These are phyloP conservation scores for Enteromius argenteus DNA, from an alignment of 2,797 vertebrate species.

Conservation along the genomic window DNA sequence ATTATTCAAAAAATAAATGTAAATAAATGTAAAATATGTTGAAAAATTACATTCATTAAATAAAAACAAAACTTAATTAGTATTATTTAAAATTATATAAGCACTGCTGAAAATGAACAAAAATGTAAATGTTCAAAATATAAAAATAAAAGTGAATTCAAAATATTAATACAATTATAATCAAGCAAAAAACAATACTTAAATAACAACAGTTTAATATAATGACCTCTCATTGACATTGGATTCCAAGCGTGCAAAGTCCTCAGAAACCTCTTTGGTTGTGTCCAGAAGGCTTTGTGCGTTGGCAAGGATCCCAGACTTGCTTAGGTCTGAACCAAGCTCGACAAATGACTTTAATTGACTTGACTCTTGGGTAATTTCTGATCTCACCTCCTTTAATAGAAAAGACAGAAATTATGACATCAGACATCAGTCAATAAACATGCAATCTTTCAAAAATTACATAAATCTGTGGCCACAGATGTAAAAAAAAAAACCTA, in stretches of 20 bases:
- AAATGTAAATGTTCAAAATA: neutral
- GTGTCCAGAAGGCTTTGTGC: constrained; percentile 82
- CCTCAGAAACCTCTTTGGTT: constrained; percentile 83
- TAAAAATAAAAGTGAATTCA: neutral
- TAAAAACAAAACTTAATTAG: neutral
- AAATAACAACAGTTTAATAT: neutral
- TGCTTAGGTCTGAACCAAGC: constrained; percentile 83
- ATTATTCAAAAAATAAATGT: neutral
- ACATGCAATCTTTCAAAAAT: constrained; percentile 5
- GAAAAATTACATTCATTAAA: neutral
- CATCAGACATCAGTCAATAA: neutral
- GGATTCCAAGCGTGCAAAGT: constrained; percentile 86
- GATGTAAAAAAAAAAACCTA: neutral
- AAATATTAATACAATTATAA: neutral
- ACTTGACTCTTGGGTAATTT: constrained; percentile 87
- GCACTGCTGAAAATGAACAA: neutral
- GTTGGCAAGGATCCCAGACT: constrained; percentile 75
- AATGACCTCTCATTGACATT: constrained; percentile 85
- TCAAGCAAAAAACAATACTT: neutral
- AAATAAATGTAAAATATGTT: neutral
- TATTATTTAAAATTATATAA: neutral
- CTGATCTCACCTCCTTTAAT: constrained; percentile 86
- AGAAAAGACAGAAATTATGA: constrained; percentile 27
- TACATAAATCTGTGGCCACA: neutral
- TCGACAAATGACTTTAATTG: constrained; percentile 85